A percentile compares a stretch with the other conserved stretches of the same genome.
phyloP scores from a whole-genome alignment of 2,888 invertebrate genomes.

The Lasiommata megera region DNA sequence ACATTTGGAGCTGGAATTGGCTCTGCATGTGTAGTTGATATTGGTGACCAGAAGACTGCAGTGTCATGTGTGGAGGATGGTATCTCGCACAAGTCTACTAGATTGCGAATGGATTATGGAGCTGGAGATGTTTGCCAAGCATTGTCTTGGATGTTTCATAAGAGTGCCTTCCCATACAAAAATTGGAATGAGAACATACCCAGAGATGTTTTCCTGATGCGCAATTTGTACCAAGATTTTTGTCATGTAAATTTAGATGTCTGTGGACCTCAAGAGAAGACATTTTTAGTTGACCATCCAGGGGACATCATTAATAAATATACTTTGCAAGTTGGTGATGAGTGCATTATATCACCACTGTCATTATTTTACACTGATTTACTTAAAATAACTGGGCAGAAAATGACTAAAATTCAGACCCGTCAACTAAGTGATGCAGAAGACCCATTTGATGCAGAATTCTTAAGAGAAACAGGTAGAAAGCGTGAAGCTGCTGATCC shows the following conservation, averaged over 20 bases:
- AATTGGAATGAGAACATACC: constrained; percentile 87
- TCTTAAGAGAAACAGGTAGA: constrained; percentile 91
- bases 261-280: constrained; percentile 93
- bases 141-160: constrained; percentile 92
- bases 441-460: constrained; percentile 96
- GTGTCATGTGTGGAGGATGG: constrained; percentile 98
- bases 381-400: constrained; percentile 90
- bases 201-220: constrained; percentile 89
- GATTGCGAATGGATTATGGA: constrained; percentile 92
- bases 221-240: constrained; percentile 92
- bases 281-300: constrained; percentile 87
- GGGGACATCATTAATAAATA: constrained; percentile 85
- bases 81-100: constrained; percentile 93
- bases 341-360: constrained; percentile 94
- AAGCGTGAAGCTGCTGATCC: constrained; percentile 74
- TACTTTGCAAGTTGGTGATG: constrained; percentile 93
- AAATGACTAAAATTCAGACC: constrained; percentile 87
- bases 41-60: constrained; percentile 97
- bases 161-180: constrained; percentile 94
- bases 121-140: constrained; percentile 95
- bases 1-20: constrained; percentile 78
- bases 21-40: constrained; percentile 96
- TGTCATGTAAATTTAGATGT: constrained; percentile 95
- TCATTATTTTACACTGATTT: constrained; percentile 94
- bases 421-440: constrained; percentile 90